Percentiles rank a stretch among this genome's conserved stretches.
Evolutionary conservation across 2,113 vertebrate species (phyloP).

Genomic region (Oryzias melastigma): DNA sequence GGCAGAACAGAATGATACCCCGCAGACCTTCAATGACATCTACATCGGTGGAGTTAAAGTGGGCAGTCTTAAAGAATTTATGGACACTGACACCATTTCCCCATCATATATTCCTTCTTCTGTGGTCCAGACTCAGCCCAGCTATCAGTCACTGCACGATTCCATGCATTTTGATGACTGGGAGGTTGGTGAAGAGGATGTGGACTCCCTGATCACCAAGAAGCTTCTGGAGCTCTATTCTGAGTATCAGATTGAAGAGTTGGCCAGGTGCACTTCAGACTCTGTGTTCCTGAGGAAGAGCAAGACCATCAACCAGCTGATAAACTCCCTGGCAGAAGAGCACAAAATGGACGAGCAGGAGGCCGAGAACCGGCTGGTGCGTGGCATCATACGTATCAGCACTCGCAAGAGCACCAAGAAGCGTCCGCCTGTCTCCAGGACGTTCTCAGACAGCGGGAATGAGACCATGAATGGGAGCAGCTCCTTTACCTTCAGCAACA

Average conservation of each 20-base stretch:
- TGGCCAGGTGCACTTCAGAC: constrained; percentile 93
- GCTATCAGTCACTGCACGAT: constrained; percentile 76
- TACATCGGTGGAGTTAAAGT: constrained; percentile 74
- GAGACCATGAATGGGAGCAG: constrained; percentile 89
- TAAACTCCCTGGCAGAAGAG: constrained; percentile 81
- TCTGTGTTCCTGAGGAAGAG: constrained; percentile 92
- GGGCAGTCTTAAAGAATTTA: constrained; percentile 67
- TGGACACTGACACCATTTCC: constrained; percentile 65
- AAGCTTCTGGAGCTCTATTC: constrained; percentile 97
- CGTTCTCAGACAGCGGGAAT: constrained; percentile 83
- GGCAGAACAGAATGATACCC: constrained; percentile 64
- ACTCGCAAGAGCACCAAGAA: constrained; percentile 81
- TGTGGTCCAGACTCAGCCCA: constrained; percentile 45
- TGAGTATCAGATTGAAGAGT: constrained; percentile 93
- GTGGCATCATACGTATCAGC: constrained; percentile 95
- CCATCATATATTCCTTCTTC: neutral
- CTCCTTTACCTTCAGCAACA: constrained; percentile 80
- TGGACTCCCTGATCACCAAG: constrained; percentile 89
- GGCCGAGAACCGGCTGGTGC: constrained; percentile 89
- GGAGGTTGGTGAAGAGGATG: constrained; percentile 82
- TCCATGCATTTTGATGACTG: constrained; percentile 75
- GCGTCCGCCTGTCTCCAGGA: constrained; percentile 52
- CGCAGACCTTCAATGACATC: constrained; percentile 84
- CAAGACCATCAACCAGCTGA: constrained; percentile 92
- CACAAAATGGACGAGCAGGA: constrained; percentile 86